Evolutionary conservation across 2,113 vertebrate species (phyloP).

Genomic region (Mastomys coucha): DNA sequence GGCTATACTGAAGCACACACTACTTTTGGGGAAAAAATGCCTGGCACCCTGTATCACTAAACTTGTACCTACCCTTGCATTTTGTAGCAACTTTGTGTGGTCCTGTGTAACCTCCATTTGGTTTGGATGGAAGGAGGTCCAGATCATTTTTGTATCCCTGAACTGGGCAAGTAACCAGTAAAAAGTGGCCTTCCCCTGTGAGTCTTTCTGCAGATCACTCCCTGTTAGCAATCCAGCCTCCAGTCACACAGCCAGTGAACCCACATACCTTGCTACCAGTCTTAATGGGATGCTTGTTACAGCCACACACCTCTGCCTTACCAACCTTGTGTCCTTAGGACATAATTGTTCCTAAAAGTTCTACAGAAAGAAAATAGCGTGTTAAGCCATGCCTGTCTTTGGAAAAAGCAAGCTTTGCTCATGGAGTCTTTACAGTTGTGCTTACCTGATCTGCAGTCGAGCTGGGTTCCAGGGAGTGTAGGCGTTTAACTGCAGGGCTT

Average conservation of each 20-base stretch:
- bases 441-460: slow-evolving; percentile 35
- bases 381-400: slow-evolving; percentile 77
- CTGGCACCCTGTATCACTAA: slow-evolving; percentile 13
- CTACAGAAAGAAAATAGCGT: slow-evolving; percentile 62
- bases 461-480: slow-evolving; percentile 28
- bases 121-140: background rate
- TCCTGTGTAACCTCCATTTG: background rate
- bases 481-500: slow-evolving; percentile 53
- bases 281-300: slow-evolving; percentile 52
- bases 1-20: slow-evolving; percentile 2
- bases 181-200: background rate
- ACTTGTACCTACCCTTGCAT: background rate
- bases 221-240: background rate
- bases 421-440: slow-evolving; percentile 63
- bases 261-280: slow-evolving; percentile 39
- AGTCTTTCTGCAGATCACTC: background rate
- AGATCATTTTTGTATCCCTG: slow-evolving; percentile 43
- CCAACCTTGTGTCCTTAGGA: slow-evolving; percentile 61
- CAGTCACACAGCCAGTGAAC: background rate
- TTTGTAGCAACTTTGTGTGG: slow-evolving; percentile 22
- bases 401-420: slow-evolving; percentile 56
- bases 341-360: slow-evolving; percentile 56
- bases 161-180: slow-evolving; percentile 17
- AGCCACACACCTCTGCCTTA: slow-evolving; percentile 47
- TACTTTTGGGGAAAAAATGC: slow-evolving; percentile 42